These are phyloP conservation scores for Sigmodon hispidus DNA, from an alignment of 2,113 vertebrate species.

Conservation along the genomic window DNA sequence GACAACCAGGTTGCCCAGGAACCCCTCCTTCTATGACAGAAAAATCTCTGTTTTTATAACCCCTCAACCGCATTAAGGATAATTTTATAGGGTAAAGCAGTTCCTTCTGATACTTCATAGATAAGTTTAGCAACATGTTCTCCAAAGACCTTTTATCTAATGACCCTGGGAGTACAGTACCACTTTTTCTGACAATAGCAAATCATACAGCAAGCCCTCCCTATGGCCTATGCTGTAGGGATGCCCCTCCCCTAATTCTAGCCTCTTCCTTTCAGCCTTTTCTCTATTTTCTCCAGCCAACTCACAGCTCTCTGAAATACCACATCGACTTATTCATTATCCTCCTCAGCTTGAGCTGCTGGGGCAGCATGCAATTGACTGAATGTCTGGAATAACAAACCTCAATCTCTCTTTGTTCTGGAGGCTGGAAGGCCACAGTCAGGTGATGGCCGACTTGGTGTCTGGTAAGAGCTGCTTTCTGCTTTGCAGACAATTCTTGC, in stretches of 20 bases:
- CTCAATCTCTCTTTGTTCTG: neutral
- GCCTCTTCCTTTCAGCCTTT: neutral
- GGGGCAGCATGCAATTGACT: neutral
- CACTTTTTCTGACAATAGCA: neutral
- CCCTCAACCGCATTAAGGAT: neutral
- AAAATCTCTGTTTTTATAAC: neutral
- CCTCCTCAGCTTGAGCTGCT: neutral
- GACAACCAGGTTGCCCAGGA: neutral
- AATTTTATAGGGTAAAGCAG: neutral
- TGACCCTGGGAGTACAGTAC: neutral
- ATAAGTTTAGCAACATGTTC: neutral
- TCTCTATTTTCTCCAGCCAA: neutral
- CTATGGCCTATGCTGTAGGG: rapidly evolving
- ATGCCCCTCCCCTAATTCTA: too few relatives aligned
- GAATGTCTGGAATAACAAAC: neutral
- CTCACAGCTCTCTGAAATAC: neutral
- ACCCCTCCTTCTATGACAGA: neutral
- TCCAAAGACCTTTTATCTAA: neutral
- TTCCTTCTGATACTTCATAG: neutral
- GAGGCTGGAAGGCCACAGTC: neutral
- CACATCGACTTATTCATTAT: neutral
- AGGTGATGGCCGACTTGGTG: neutral
- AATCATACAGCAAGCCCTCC: neutral
- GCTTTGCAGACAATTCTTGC: neutral
- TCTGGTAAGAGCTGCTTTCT: neutral